These are phyloP conservation scores for Lycaon pictus DNA, from an alignment of 2,113 vertebrate genomes.

Conservation along the genomic window DNA sequence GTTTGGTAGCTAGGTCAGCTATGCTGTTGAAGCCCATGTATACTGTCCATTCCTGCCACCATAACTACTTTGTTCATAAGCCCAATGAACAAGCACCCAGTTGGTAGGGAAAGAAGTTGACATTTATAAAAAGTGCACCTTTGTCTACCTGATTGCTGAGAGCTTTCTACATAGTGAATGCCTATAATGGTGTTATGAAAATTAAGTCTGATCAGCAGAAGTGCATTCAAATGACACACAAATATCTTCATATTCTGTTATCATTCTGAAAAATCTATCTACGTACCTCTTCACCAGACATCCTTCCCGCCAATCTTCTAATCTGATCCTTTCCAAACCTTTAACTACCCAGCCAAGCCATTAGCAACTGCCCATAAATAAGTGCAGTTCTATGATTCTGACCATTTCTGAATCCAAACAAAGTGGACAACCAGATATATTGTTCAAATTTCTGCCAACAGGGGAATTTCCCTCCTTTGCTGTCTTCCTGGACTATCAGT, in stretches of 20 bases:
- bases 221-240: not conserved
- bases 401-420: not conserved
- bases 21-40: not conserved
- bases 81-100: not conserved
- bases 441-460: not conserved
- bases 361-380: not conserved
- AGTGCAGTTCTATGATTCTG: not conserved
- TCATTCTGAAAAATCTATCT: not conserved
- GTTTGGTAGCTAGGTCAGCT: not conserved
- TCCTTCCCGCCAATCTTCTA: not conserved
- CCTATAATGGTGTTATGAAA: not conserved
- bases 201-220: too few species aligned
- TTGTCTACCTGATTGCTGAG: not conserved
- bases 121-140: not conserved
- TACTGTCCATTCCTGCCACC: not conserved
- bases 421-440: not conserved
- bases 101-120: not conserved
- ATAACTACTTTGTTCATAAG: not conserved
- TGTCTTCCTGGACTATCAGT: not conserved
- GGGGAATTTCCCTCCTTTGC: not conserved
- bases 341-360: not conserved
- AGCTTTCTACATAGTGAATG: not conserved
- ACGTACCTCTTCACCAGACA: not conserved
- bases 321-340: not conserved
- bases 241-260: not conserved